A percentile compares a stretch with the other conserved stretches of the same genome.
Conservation (phyloP, 2,113 vertebrate species). For the Sinosuthora webbiana region DNA sequence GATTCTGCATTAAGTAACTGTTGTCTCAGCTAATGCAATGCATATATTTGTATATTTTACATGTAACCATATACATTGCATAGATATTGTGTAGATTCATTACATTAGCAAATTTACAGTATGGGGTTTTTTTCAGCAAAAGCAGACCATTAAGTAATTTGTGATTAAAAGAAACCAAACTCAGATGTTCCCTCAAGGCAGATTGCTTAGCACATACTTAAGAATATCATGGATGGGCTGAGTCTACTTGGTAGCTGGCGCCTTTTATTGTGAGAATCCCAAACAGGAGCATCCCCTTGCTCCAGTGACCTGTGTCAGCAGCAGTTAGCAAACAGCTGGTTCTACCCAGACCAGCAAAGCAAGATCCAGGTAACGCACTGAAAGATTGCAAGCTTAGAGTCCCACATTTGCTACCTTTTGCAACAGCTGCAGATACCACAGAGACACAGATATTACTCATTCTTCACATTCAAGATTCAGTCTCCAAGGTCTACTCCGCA, state of each 20-base stretch:
- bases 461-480: background rate
- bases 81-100: background rate
- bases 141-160: background rate
- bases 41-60: background rate
- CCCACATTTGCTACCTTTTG: background rate
- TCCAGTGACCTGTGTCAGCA: background rate
- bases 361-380: background rate
- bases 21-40: background rate
- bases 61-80: background rate
- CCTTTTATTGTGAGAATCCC: background rate
- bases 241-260: background rate
- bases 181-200: background rate
- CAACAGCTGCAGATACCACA: background rate
- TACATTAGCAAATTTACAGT: background rate
- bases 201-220: background rate
- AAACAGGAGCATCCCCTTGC: fast-evolving
- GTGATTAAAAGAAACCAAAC: background rate
- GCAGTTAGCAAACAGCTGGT: background rate
- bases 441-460: background rate
- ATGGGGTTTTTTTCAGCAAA: background rate
- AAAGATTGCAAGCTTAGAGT: background rate
- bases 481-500: background rate
- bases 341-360: background rate
- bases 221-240: background rate
- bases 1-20: background rate